Conservation (phyloP, 2,888 invertebrate species). For the Sicus ferrugineus region DNA sequence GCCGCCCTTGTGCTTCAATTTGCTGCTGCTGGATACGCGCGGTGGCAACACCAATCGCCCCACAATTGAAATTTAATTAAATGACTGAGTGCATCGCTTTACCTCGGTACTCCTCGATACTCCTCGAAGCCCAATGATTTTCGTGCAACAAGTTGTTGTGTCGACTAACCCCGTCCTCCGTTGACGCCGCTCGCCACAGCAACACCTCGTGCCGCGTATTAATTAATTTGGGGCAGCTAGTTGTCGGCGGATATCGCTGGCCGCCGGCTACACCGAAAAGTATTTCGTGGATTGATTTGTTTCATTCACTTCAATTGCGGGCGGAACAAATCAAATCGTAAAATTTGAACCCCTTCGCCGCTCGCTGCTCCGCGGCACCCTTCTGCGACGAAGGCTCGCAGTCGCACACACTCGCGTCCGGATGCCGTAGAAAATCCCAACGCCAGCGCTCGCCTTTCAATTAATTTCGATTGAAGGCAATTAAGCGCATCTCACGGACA, state of each 20-base stretch:
- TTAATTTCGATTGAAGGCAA: conserved; percentile 57
- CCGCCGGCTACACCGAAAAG: not conserved
- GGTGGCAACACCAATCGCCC: too few relatives aligned
- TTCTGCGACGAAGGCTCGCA: not conserved
- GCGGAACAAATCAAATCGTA: conserved; percentile 27
- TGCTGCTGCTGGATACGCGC: not conserved
- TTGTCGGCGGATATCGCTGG: not conserved
- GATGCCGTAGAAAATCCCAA: conserved; percentile 27
- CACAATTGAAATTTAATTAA: not conserved
- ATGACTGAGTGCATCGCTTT: not conserved
- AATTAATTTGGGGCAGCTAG: conserved; percentile 16
- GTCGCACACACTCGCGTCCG: not conserved
- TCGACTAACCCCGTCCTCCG: conserved; percentile 7
- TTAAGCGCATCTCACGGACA: conserved; percentile 47
- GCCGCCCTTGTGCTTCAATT: conserved; percentile 11
- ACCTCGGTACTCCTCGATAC: not conserved
- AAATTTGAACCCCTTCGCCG: not conserved
- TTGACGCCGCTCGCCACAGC: not conserved
- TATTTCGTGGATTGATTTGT: conserved; percentile 30
- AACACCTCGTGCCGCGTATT: not conserved
- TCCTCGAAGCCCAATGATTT: not conserved
- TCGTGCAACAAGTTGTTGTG: conserved; percentile 22
- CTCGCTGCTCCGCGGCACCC: not conserved
- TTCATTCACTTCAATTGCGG: conserved; percentile 36
- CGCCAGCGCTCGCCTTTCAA: conserved; percentile 44